Base-by-base conservation (phyloP, 2,797 vertebrate species). In the Yasuhikotakia modesta region DNA sequence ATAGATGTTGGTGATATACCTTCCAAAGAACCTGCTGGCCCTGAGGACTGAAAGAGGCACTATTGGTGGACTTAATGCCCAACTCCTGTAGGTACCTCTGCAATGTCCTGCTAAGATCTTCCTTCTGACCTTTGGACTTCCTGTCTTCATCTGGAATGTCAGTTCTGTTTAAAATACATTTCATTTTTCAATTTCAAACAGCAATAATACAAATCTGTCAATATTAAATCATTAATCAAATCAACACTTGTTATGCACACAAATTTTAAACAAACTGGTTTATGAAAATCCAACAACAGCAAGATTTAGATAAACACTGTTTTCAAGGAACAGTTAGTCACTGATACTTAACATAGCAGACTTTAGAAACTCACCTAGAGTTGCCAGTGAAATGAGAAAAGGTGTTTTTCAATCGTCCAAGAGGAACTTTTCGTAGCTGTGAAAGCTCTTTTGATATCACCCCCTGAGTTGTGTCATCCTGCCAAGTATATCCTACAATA, bases 401-500 rank as follows among this genome's bases (percentile, higher is more conserved):
- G 83, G 87, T 79, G 14, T 80, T 0, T 43, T 84, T 88, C 7
- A 89, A 89, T 19, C 0, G 92, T 53, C 81, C 89, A 8, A 84
- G 82, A 82, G 88, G 87, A 78, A 91, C 55, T 85, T 83, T 93
- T 82, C 88, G 95, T 70, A 97, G 85, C 75, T 85, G 87, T 61
- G 94, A 92, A 13, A 98, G 94, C 30, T 96, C 96, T 89, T 89
- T 93, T 19, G 93, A 93, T 88, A 97, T 91, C 66, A 93, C 84
- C 48, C 85, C 89, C 86, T 98, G 96, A 2, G 95, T 94, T 79
- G 92, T 85, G 81, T 94, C 95, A n/a, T 98, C 96, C 84, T 78
- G 92, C 96, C 96, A 97, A 0, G 94, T 94, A 85, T 96, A 91
- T 85, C 97, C 97, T 99, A 87, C 39, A 80, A 83, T 83, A 82